Percentiles rank a stretch among this genome's conserved stretches.
Conservation (phyloP, 2,797 vertebrate genomes). For the Coregonus suidteri region DNA sequence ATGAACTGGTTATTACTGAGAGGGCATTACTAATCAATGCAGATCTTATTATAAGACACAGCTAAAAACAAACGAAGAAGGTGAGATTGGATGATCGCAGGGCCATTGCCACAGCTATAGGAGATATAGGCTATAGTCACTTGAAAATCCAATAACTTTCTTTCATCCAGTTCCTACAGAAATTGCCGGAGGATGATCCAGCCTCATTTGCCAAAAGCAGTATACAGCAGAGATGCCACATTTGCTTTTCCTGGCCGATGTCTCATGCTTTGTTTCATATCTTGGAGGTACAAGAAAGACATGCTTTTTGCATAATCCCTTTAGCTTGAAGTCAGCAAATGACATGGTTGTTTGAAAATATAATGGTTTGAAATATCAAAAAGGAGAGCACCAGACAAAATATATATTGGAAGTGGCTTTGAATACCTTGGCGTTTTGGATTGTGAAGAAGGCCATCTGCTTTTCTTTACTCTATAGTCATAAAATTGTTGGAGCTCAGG, state of each 20-base stretch:
- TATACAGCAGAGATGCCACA: conserved; percentile 45
- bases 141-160: conserved; percentile 46
- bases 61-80: conserved; percentile 28
- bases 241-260: conserved; percentile 55
- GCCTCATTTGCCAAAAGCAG: conserved; percentile 54
- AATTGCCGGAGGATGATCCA: conserved; percentile 50
- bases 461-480: not conserved
- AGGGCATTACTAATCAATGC: conserved; percentile 62
- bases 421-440: not conserved
- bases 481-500: not conserved
- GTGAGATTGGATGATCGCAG: conserved; percentile 43
- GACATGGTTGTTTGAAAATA: conserved; percentile 54
- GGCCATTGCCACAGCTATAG: conserved; percentile 42
- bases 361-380: conserved; percentile 48
- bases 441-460: not conserved
- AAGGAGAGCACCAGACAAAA: conserved; percentile 25
- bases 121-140: conserved; percentile 44
- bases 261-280: conserved; percentile 66
- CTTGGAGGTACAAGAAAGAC: conserved; percentile 62
- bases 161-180: conserved; percentile 57
- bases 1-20: conserved; percentile 61
- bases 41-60: conserved; percentile 53
- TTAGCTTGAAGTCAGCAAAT: conserved; percentile 57
- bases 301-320: not conserved
- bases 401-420: conserved; percentile 17